Evolutionary conservation across 1,140 invertebrate genomes (phyloP).

Genomic region (Sitobion miscanthi): DNA sequence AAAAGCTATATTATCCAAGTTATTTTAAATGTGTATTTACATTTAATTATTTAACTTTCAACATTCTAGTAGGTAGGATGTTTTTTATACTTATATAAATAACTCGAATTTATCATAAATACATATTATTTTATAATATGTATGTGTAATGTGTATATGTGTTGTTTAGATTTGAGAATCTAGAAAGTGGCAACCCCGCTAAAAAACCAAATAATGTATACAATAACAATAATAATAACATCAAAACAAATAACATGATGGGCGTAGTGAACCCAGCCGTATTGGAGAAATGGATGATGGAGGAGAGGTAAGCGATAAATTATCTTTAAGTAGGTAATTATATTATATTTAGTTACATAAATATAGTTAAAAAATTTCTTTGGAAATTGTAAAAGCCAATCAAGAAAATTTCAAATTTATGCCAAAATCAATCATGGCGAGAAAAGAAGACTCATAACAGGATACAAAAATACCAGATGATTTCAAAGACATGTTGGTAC

Average conservation of each 20-base stretch:
- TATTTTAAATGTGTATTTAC: not conserved
- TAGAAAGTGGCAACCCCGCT: not conserved
- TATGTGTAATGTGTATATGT: not conserved
- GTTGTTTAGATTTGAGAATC: not conserved
- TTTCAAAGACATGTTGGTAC: not conserved
- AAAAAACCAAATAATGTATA: slow-evolving; percentile 20
- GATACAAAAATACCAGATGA: not conserved
- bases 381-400: not conserved
- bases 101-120: not conserved
- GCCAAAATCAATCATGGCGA: not conserved
- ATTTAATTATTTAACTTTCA: not conserved
- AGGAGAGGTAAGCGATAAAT: not conserved
- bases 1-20: not conserved
- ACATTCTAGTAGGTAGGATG: not conserved
- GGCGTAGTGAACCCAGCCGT: slow-evolving; percentile 19
- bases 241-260: slow-evolving; percentile 22
- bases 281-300: slow-evolving; percentile 43
- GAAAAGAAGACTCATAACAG: not conserved
- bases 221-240: slow-evolving; percentile 39
- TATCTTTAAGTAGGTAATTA: not conserved
- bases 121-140: not conserved
- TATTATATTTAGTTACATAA: not conserved
- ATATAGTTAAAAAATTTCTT: not conserved
- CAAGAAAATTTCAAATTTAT: not conserved
- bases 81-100: not conserved